Evolutionary conservation across 2,113 vertebrate species (phyloP).

Genomic region (Microcebus tavaratra): DNA sequence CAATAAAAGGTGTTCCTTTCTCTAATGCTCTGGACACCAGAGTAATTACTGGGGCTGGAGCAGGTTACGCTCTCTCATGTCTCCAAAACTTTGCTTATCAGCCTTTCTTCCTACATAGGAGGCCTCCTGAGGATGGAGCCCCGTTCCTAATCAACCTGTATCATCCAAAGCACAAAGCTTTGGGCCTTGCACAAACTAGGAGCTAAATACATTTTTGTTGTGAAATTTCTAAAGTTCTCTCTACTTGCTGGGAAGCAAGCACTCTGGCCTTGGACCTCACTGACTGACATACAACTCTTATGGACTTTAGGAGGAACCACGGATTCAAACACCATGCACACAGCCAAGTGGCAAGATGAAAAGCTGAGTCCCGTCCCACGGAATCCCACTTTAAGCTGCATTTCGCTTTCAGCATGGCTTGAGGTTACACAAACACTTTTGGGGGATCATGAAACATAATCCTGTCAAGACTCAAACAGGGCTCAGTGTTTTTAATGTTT

Average conservation of each 20-base stretch:
- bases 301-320: background rate
- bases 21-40: background rate
- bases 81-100: background rate
- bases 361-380: background rate
- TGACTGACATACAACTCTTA: background rate
- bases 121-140: constrained; percentile 67
- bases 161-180: background rate
- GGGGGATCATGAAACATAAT: constrained; percentile 80
- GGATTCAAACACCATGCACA: background rate
- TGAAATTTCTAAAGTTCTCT: constrained; percentile 26
- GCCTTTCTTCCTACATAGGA: background rate
- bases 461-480: constrained; percentile 77
- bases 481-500: constrained; percentile 79
- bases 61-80: background rate
- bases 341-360: background rate
- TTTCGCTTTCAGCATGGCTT: constrained; percentile 77
- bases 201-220: background rate
- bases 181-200: background rate
- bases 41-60: background rate
- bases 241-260: background rate
- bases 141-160: constrained; percentile 27
- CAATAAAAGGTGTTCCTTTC: background rate
- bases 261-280: background rate
- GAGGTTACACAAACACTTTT: constrained; percentile 81
- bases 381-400: constrained; percentile 61